phyloP scores from a whole-genome alignment of 2,113 vertebrate genomes.

The Callorhinus ursinus region DNA sequence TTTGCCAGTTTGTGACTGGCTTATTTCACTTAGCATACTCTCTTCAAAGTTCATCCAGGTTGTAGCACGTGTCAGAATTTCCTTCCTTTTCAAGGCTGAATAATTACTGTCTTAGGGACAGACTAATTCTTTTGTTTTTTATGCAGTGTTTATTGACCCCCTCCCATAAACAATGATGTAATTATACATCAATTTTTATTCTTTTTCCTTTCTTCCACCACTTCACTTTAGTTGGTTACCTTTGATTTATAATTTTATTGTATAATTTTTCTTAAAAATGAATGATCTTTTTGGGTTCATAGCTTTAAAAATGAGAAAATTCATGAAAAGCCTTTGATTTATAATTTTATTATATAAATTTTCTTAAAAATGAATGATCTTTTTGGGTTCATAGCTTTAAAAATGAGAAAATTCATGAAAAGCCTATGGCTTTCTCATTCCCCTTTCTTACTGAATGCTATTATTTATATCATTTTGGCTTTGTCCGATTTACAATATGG shows the following conservation, averaged over 20 bases:
- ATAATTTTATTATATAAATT: too few relatives aligned
- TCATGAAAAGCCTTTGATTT: not conserved
- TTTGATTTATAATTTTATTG: not conserved
- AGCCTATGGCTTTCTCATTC: not conserved
- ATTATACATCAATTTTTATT: not conserved
- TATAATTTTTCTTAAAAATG: not conserved
- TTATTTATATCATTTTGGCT: not conserved
- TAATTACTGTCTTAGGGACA: not conserved
- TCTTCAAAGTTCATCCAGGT: not conserved
- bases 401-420: not conserved
- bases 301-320: not conserved
- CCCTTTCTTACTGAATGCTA: not conserved
- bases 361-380: not conserved
- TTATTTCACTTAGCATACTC: not conserved
- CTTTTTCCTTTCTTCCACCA: not conserved
- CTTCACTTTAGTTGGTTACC: not conserved
- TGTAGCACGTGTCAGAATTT: not conserved
- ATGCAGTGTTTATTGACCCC: not conserved
- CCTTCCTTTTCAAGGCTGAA: not conserved
- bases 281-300: not conserved
- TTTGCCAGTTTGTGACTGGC: not conserved
- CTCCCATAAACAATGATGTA: not conserved
- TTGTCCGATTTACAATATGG: not conserved
- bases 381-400: not conserved
- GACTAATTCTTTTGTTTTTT: not conserved